Base-by-base conservation (phyloP, 64 coral and sea anemone species). In the Platygyra sinensis region DNA sequence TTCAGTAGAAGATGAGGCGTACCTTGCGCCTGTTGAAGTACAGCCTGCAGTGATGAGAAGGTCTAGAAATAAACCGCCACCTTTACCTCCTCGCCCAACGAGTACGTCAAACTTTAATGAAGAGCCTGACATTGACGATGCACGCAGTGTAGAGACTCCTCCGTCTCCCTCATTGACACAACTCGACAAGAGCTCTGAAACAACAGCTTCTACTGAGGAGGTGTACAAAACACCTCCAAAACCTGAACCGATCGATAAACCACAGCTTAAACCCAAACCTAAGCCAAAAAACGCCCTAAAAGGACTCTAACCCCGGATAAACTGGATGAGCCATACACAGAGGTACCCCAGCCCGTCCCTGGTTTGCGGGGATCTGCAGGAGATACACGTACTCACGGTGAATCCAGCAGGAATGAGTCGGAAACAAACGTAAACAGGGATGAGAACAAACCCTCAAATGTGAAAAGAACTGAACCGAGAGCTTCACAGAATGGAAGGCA, bases 281-380 rank as follows among this genome's bases (percentile, higher is more conserved):
- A 85, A 38, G 81, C 81, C 81, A 71, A 85, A 39, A 85, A 63
- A 28, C 81, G 62, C 81, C 62, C 63, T 27, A 85, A 85, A 51
- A 65, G 10, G 65, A n/a, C 65, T 69, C 22, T 27, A 69, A 69
- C 65, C 10, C 65, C 22, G 10, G 65, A 69, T 27, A 69, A 24
- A 69, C 22, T 27, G 25, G 22, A 69, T 69, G 74, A 77, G 20
- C 74, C 39, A 15, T 77, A 77, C 22, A 85, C 24, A 39, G 33
- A 24, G 14, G 39, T 63, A 25, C 62, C 62, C 22, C 17, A 20
- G 12, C 60, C 61, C 8, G 36, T 63, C 39, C 32, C 81, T 51
- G 63, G 27, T n/a, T 60, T 10, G 55, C 30, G 59, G 30, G 19
- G 7, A 1, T 50, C 81, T 27, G 4, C 62, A 25, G 63, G 33